A percentile compares a stretch with the other conserved stretches of the same genome.
Evolutionary conservation across 2,888 invertebrate species (phyloP).

Genomic region (Leptopilina syphax): DNA sequence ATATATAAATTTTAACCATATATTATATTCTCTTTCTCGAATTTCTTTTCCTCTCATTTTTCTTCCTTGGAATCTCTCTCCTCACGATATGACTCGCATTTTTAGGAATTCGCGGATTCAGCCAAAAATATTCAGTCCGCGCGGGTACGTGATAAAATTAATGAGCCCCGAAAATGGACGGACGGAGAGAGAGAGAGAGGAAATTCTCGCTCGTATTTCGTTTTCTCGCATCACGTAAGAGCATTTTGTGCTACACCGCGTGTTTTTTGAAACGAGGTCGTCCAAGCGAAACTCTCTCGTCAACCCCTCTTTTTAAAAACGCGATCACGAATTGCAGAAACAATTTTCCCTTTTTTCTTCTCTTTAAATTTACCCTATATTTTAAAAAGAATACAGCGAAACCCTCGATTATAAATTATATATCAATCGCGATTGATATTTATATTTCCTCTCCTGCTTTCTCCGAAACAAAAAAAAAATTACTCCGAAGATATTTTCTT

Average conservation of each 20-base stretch:
- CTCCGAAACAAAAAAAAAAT: too few relatives aligned
- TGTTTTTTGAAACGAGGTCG: slow-evolving; percentile 36
- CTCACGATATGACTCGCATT: slow-evolving; percentile 42
- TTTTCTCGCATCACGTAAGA: slow-evolving; percentile 42
- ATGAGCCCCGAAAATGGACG: slow-evolving; percentile 36
- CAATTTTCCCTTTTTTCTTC: slow-evolving; percentile 21
- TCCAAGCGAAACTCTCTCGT: slow-evolving; percentile 4
- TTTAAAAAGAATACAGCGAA: neutral
- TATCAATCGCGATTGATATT: neutral
- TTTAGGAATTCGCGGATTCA: slow-evolving; percentile 16
- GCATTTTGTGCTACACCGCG: slow-evolving; percentile 18
- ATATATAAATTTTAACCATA: too few relatives aligned
- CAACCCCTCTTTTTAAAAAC: slow-evolving; percentile 13
- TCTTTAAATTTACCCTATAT: neutral
- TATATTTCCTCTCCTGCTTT: neutral
- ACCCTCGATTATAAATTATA: slow-evolving; percentile 2
- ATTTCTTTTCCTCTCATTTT: slow-evolving; percentile 1
- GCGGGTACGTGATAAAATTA: slow-evolving; percentile 32
- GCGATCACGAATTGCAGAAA: slow-evolving; percentile 21
- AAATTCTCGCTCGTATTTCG: slow-evolving; percentile 43
- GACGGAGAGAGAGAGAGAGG: slow-evolving; percentile 24
- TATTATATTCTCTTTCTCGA: neutral
- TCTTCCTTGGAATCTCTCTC: slow-evolving; percentile 25
- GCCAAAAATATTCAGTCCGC: slow-evolving; percentile 15
- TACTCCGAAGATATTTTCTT: too few relatives aligned